A percentile compares a stretch with the other conserved stretches of the same genome.
phyloP scores from a whole-genome alignment of 2,888 invertebrate genomes.

The Idaea biselata region DNA sequence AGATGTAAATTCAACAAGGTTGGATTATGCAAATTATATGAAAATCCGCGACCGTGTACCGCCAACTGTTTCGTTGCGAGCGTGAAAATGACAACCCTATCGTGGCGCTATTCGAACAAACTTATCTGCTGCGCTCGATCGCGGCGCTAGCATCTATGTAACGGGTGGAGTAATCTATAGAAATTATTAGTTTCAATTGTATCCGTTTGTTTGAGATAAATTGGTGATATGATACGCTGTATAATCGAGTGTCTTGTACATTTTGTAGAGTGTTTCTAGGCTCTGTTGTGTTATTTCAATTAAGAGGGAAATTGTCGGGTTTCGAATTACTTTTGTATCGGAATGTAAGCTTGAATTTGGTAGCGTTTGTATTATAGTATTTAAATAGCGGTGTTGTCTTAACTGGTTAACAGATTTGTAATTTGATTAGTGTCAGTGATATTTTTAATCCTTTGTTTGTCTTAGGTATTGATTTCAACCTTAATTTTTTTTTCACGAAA shows the following conservation, averaged over 20 bases:
- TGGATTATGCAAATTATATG: constrained; percentile 67
- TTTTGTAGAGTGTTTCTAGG: not conserved
- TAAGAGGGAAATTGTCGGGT: not conserved
- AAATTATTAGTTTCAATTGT: not conserved
- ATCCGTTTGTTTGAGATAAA: not conserved
- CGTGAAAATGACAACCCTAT: constrained; percentile 33
- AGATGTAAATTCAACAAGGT: constrained; percentile 19
- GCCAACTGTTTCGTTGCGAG: constrained; percentile 46
- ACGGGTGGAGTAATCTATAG: not conserved
- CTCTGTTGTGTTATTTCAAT: not conserved
- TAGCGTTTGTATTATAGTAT: not conserved
- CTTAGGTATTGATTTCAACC: too few species aligned
- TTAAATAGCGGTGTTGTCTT: not conserved
- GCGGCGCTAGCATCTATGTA: not conserved
- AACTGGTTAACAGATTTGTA: not conserved
- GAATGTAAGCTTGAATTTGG: not conserved
- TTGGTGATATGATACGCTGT: constrained; percentile 15
- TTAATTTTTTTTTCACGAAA: too few species aligned
- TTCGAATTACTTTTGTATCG: constrained; percentile 1
- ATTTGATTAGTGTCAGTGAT: not conserved
- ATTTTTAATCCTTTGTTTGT: not conserved
- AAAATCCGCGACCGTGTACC: constrained; percentile 49
- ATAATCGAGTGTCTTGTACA: constrained; percentile 36
- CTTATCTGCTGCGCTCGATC: constrained; percentile 7
- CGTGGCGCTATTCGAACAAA: constrained; percentile 29